These are phyloP conservation scores for Cheiracanthium punctorium DNA, from an alignment of 2,888 invertebrate genomes.

Conservation along the genomic window DNA sequence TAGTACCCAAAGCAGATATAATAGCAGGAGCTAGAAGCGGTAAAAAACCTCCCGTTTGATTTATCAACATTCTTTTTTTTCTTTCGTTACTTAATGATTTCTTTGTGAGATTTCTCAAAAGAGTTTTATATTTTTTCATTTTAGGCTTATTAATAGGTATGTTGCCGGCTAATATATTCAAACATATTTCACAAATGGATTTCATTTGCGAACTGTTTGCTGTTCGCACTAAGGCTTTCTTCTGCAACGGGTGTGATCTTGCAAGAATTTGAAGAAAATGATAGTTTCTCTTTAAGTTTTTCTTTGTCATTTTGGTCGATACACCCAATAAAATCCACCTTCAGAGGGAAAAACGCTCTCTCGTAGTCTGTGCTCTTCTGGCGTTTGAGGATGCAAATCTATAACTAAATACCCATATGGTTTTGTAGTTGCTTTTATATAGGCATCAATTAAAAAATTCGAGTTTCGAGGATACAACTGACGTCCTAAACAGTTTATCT, in stretches of 20 bases:
- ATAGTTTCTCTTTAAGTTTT: conserved; percentile 25
- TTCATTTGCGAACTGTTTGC: conserved; percentile 20
- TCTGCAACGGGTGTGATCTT: neutral
- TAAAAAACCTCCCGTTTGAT: conserved; percentile 50
- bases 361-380: conserved; percentile 55
- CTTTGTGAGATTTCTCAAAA: conserved; percentile 12
- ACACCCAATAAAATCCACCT: conserved; percentile 27
- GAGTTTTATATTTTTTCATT: conserved; percentile 22
- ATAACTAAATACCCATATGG: conserved; percentile 71
- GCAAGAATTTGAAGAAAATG: conserved; percentile 19
- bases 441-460: conserved; percentile 46
- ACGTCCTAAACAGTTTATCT: conserved; percentile 43
- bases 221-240: neutral
- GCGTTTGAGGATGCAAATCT: conserved; percentile 68
- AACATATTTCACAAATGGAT: conserved; percentile 41
- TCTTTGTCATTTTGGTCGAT: neutral
- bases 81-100: neutral
- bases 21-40: conserved; percentile 37
- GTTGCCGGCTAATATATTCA: conserved; percentile 32
- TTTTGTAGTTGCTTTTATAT: conserved; percentile 56
- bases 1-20: neutral
- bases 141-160: conserved; percentile 5
- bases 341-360: neutral
- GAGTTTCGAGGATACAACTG: conserved; percentile 33
- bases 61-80: conserved; percentile 18